A percentile compares a stretch with the other conserved stretches of the same genome.
Evolutionary conservation across 2,113 vertebrate species (phyloP).

Genomic region (Leptocoma aspasia): DNA sequence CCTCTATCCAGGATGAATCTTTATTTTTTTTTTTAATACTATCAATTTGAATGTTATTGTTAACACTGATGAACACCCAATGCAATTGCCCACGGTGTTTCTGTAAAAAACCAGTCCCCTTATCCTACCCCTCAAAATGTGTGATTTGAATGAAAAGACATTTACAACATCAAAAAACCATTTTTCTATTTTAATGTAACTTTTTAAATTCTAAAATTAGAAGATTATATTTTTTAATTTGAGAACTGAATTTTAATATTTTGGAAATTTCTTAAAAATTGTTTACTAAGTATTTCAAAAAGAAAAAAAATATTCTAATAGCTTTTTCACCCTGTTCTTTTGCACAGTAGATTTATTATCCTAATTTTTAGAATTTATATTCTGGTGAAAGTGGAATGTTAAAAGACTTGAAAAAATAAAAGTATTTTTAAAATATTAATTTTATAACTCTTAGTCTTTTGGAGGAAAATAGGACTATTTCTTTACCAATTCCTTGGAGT

Average conservation of each 20-base stretch:
- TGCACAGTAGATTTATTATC: background rate
- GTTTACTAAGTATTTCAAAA: background rate
- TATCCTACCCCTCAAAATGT: accelerated
- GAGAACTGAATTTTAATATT: background rate
- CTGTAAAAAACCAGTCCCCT: background rate
- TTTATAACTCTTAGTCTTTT: background rate
- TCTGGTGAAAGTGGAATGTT: background rate
- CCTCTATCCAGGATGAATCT: background rate
- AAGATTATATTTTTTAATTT: background rate
- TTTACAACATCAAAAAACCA: accelerated
- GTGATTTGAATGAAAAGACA: background rate
- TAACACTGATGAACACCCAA: background rate
- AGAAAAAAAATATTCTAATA: background rate
- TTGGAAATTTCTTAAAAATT: background rate
- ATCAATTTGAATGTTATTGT: background rate
- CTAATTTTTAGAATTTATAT: background rate
- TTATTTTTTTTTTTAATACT: background rate
- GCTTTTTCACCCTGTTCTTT: background rate
- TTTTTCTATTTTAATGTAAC: background rate
- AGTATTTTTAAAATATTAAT: background rate
- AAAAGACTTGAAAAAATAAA: background rate
- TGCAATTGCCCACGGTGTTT: background rate
- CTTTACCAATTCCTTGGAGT: background rate
- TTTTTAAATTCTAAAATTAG: background rate
- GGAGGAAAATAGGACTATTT: background rate